phyloP scores from a whole-genome alignment of 2,888 invertebrate species.

The Sabatieria punctata region DNA sequence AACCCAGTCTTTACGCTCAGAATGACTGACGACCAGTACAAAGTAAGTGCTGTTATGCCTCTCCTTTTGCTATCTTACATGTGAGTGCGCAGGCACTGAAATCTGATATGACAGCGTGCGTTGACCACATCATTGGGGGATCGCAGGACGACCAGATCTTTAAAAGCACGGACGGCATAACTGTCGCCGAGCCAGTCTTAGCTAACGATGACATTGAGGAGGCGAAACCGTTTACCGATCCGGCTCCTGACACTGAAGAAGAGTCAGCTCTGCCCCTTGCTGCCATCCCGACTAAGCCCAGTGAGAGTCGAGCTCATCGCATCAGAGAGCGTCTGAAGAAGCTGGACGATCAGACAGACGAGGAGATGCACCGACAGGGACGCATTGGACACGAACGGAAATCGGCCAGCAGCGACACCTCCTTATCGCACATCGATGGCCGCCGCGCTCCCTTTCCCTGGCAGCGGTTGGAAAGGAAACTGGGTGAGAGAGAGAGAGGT shows the following conservation, averaged over 20 bases:
- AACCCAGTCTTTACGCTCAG: slow-evolving; percentile 27
- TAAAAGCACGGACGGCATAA: too few species aligned
- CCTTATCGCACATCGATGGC: slow-evolving; percentile 51
- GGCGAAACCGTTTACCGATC: too few species aligned
- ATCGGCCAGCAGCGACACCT: too few species aligned
- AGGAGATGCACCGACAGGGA: slow-evolving; percentile 47
- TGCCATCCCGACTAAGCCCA: too few species aligned
- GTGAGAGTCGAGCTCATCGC: too few species aligned
- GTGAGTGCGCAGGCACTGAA: slow-evolving; percentile 51
- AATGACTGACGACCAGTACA: slow-evolving; percentile 13
- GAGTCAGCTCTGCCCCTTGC: neutral
- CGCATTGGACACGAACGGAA: slow-evolving; percentile 41
- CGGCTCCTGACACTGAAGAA: too few species aligned
- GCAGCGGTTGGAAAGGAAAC: slow-evolving; percentile 70
- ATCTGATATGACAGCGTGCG: slow-evolving; percentile 60
- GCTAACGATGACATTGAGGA: too few species aligned
- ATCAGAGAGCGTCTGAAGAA: too few species aligned
- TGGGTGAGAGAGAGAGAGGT: slow-evolving; percentile 36
- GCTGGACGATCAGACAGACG: neutral
- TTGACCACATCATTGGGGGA: slow-evolving; percentile 61
- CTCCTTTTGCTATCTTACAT: too few species aligned
- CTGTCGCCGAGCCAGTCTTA: too few species aligned
- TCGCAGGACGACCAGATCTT: neutral
- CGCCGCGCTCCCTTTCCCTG: slow-evolving; percentile 72
- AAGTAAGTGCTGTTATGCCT: slow-evolving; percentile 10